Base-by-base conservation (phyloP, 2,113 vertebrate species). In the Pycnonotus jocosus region DNA sequence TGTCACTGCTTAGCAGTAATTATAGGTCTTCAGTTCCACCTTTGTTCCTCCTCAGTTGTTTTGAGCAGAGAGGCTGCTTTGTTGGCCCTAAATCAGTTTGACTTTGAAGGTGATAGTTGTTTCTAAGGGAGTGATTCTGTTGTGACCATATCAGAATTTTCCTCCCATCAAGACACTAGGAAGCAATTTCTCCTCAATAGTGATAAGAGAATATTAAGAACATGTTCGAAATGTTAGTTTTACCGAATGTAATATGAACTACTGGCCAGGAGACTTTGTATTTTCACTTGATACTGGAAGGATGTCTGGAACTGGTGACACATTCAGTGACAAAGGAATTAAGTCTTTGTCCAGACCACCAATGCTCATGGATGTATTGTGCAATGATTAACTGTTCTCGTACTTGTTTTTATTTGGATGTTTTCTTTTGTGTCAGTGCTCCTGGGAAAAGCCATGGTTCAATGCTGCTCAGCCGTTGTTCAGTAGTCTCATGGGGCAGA, bases 351-450 rank as follows among this genome's bases (percentile, higher is more conserved):
- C 51, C 72, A 78, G 92, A 88, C 76, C 88, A 48, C 72, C 40
- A 73, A 2, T 12, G 14, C 80, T 78, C 92, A 62, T 64, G 86
- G 30, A 51, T 45, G 51, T 35, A 74, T 96, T 96, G 88, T 93
- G 93, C 95, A 94, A 88, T 37, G 64, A 72, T 74, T 95, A 88
- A 88, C 92, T 93, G 92, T 96, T 90, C 88, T 88, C n/a, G 40
- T 90, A 70, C 86, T 93, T 3, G 7, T 70, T 68, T 95, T 95
- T 81, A 68, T 86, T 91, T 78, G 83, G 58, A 81, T 92, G 58
- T 83, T 93, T 96, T 96, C 86, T 92, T 97, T 85, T 86, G 71
- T 94, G 79, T 94, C 79, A 47, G 80, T 73, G 71, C 89, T 91
- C 86, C 79, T 93, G 94, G 91, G 93, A 92, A 93, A 84, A 93